Evolutionary conservation across 2,113 vertebrate species (phyloP).

Genomic region (Archilochus colubris): DNA sequence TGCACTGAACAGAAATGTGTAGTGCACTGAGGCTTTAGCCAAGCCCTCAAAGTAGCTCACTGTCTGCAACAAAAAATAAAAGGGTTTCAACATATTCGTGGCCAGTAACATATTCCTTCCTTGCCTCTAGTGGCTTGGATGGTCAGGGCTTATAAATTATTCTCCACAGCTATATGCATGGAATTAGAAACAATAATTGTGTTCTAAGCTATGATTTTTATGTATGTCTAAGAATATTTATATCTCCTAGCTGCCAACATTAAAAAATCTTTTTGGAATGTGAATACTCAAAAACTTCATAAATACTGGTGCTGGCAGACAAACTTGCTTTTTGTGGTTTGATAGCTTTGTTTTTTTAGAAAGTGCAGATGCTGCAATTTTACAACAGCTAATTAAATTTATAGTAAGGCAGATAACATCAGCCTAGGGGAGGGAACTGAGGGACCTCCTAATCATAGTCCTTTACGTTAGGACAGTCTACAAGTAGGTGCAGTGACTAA

Average conservation of each 20-base stretch:
- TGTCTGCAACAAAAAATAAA: background rate
- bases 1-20: background rate
- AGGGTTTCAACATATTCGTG: background rate
- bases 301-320: constrained; percentile 30
- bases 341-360: constrained; percentile 32
- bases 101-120: background rate
- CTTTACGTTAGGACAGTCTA: background rate
- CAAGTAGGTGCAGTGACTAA: background rate
- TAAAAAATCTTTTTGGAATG: constrained; percentile 12
- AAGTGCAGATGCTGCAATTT: constrained; percentile 53
- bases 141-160: background rate
- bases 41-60: background rate
- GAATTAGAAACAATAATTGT: constrained; percentile 37
- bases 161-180: background rate
- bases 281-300: background rate
- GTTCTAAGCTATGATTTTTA: background rate
- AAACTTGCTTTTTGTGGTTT: constrained; percentile 20
- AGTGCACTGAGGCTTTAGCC: background rate
- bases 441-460: background rate
- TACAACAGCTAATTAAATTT: constrained; percentile 27
- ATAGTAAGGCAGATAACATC: background rate
- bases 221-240: constrained; percentile 12
- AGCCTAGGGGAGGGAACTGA: background rate
- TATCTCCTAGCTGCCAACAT: constrained; percentile 15
- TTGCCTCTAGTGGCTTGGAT: background rate